A percentile compares a stretch with the other conserved stretches of the same genome.
Evolutionary conservation across 1,140 invertebrate genomes (phyloP).

Genomic region (Harlomillsia oculata): DNA sequence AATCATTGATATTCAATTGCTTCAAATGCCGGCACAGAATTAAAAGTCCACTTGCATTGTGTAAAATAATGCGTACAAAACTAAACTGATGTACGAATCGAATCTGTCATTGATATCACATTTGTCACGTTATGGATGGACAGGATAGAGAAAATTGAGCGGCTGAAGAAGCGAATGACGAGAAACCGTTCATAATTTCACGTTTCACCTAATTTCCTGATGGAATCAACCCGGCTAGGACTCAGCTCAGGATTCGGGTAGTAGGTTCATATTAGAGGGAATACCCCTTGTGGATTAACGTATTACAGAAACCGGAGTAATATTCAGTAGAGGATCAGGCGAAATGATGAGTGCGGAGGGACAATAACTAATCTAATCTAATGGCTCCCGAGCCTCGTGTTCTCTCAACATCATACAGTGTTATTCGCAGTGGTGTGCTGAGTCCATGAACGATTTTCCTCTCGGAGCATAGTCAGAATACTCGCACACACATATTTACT

Average conservation of each 20-base stretch:
- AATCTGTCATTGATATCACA: neutral
- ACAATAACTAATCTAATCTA: constrained; percentile 17
- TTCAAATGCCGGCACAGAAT: too few relatives aligned
- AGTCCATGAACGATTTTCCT: neutral
- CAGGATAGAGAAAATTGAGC: too few relatives aligned
- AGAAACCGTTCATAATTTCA: too few relatives aligned
- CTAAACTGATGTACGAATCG: neutral
- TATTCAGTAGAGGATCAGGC: constrained; percentile 11
- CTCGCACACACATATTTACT: too few relatives aligned
- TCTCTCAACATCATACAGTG: neutral
- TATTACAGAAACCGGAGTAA: constrained; percentile 6
- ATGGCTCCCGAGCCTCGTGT: constrained; percentile 5
- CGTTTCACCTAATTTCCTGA: constrained; percentile 10
- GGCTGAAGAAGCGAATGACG: too few relatives aligned
- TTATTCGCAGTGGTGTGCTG: neutral
- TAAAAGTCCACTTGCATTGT: neutral
- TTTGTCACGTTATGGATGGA: too few relatives aligned
- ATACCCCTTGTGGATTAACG: constrained; percentile 7
- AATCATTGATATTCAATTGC: too few relatives aligned
- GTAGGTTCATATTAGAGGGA: neutral
- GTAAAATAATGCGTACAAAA: neutral
- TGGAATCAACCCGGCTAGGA: neutral
- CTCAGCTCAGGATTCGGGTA: neutral
- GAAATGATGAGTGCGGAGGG: constrained; percentile 15
- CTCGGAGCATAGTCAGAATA: too few relatives aligned